Percentiles rank a stretch among this genome's conserved stretches.
Evolutionary conservation across 1,140 invertebrate species (phyloP).

Genomic region (Pissodes strobi): DNA sequence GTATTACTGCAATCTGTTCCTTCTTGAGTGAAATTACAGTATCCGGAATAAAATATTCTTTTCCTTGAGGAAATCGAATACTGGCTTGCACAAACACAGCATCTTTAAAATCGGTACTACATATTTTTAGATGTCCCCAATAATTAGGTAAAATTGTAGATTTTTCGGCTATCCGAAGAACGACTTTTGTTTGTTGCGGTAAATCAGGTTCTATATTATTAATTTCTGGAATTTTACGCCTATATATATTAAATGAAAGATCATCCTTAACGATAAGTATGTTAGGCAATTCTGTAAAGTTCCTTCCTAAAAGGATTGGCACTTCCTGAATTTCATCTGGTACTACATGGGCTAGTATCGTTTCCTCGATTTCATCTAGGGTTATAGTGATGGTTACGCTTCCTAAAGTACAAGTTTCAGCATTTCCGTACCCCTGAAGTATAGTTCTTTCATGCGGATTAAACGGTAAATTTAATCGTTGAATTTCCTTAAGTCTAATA

Average conservation of each 20-base stretch:
- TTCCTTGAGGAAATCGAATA: background rate
- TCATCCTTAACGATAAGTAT: background rate
- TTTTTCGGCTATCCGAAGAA: background rate
- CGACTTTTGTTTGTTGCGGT: background rate
- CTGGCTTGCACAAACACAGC: background rate
- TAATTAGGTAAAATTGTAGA: too few relatives aligned
- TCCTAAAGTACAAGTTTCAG: too few relatives aligned
- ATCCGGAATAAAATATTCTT: background rate
- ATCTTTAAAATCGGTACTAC: too few relatives aligned
- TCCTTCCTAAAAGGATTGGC: too few relatives aligned
- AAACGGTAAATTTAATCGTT: background rate
- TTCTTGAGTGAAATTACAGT: background rate
- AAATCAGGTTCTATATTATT: background rate
- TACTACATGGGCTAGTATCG: too few relatives aligned
- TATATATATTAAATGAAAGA: background rate
- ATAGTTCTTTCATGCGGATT: background rate
- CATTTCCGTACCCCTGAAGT: too few relatives aligned
- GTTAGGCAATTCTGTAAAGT: background rate
- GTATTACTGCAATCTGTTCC: too few relatives aligned
- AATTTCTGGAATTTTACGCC: background rate
- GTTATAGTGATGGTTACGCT: too few relatives aligned
- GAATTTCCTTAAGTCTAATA: background rate
- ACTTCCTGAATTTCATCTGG: too few relatives aligned
- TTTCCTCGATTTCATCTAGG: too few relatives aligned
- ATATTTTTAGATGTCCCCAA: too few relatives aligned